Percentiles rank a stretch among this genome's conserved stretches.
Conservation (phyloP, 2,113 vertebrate species). For the Vireo altiloquus region DNA sequence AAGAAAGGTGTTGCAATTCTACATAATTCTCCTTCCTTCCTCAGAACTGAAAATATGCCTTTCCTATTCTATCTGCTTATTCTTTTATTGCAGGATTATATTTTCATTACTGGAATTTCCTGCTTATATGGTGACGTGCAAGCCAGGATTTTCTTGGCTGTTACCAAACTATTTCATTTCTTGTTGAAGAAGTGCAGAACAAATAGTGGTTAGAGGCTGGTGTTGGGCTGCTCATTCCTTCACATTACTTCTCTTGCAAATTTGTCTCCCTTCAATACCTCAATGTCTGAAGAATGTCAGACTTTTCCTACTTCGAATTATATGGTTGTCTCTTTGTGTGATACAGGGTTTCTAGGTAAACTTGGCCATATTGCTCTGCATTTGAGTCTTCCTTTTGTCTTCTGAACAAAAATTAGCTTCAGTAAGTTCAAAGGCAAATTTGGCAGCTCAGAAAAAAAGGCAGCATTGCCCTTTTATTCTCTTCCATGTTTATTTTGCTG, state of each 20-base stretch:
- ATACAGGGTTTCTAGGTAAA: not conserved
- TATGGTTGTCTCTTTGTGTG: not conserved
- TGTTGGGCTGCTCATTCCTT: not conserved
- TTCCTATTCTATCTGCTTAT: not conserved
- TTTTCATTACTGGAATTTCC: conserved; percentile 35
- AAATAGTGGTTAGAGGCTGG: not conserved
- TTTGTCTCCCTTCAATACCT: not conserved
- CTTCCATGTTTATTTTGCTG: not conserved
- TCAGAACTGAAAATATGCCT: not conserved
- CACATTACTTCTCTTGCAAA: not conserved
- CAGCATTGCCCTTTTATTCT: not conserved
- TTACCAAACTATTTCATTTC: not conserved
- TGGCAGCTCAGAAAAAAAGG: not conserved
- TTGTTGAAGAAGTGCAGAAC: not conserved
- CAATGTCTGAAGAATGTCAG: not conserved
- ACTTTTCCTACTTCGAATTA: not conserved
- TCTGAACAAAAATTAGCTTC: not conserved
- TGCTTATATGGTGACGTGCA: not conserved
- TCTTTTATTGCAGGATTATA: not conserved
- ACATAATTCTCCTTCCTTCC: not conserved
- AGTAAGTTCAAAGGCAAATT: not conserved
- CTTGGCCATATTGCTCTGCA: not conserved
- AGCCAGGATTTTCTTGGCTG: conserved; percentile 34
- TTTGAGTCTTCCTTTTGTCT: not conserved
- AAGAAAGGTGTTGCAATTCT: not conserved